These are phyloP conservation scores for Triplophysa yarkandensis DNA, from an alignment of 2,797 vertebrate genomes.

Conservation along the genomic window DNA sequence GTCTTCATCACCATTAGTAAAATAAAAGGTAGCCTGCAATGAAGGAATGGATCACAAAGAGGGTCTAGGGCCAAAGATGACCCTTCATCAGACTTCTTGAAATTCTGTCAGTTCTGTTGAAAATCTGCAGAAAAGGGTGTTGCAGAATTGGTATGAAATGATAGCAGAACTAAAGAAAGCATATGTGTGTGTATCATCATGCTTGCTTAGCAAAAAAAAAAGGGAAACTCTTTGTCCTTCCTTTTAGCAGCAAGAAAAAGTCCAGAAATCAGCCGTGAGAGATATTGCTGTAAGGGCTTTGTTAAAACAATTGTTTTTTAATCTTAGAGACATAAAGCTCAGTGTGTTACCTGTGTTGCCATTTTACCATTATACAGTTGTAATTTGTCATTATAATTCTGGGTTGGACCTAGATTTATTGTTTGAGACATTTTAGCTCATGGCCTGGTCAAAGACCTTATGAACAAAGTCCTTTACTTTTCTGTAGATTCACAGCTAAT, in stretches of 20 bases:
- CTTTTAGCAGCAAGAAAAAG: conserved; percentile 3
- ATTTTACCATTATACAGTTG: background rate
- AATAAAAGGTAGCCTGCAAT: conserved; percentile 56
- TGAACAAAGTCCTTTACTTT: background rate
- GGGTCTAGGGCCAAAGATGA: conserved; percentile 26
- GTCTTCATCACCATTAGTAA: conserved; percentile 60
- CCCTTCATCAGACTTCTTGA: background rate
- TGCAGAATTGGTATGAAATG: conserved; percentile 7
- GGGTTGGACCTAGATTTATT: background rate
- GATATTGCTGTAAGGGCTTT: background rate
- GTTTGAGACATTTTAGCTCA: background rate
- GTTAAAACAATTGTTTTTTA: background rate
- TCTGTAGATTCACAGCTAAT: background rate
- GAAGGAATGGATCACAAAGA: conserved; percentile 50
- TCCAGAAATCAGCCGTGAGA: conserved; percentile 23
- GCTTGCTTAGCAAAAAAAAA: conserved; percentile 26
- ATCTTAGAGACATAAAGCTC: background rate
- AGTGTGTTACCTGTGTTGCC: background rate
- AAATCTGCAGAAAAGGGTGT: background rate
- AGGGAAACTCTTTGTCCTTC: conserved; percentile 5
- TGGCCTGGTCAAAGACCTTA: background rate
- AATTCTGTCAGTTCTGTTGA: conserved; percentile 23
- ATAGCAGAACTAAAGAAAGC: conserved; percentile 21
- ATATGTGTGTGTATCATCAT: background rate
- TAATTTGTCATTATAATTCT: background rate